Evolutionary conservation across 2,113 vertebrate genomes (phyloP), one percentile per base, ranked within the genome.

Genomic region (Oreochromis aureus): DNA sequence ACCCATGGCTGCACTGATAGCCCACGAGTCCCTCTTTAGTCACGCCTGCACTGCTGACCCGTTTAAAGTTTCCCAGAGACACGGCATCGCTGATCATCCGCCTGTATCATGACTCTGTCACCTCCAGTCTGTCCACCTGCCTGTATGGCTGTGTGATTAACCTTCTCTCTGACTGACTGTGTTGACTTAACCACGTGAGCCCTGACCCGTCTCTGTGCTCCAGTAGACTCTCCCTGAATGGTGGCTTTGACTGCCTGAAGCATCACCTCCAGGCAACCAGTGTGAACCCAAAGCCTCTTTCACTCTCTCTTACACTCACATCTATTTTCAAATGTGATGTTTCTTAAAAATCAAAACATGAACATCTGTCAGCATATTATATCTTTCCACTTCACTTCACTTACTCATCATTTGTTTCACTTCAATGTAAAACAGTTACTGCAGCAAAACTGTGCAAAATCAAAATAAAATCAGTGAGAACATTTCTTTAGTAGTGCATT

Each of bases 211-310:
- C 44, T 80, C 0, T 51, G 80, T 85, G 27, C 44, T 59, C 22
- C 3, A 36, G 36, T 1, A 7, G 22, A 22, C 85, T 22, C 44
- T 66, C 34, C 5, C 56, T 88, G 53, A 51, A 46, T 76, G 36
- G 18, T 11, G 34, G 5, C 61, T 55, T 41, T 89, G 27, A 54
- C 46, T 10, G 22, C 2, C 63, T 79, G 71, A 76, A 89, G 86
- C 87, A 44, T 94, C 88, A 92, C 89, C 94, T 95, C 94, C 95
- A 95, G 94, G 15, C 94, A 95, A 81, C 91, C 95, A 95, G 81
- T 94, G 96, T 84, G 91, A 92, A 93, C 96, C 96, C 90, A 92
- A 12, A 81, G 55, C 39, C 2, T 66, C 76, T 2, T 10, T 15
- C 82, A 10, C 1, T 5, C 11, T 6, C 44, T 15, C 83, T 3